Evolutionary conservation across 2,888 invertebrate genomes (phyloP), one percentile per base, ranked within the genome.

Genomic region (Crossocerus cetratus): DNA sequence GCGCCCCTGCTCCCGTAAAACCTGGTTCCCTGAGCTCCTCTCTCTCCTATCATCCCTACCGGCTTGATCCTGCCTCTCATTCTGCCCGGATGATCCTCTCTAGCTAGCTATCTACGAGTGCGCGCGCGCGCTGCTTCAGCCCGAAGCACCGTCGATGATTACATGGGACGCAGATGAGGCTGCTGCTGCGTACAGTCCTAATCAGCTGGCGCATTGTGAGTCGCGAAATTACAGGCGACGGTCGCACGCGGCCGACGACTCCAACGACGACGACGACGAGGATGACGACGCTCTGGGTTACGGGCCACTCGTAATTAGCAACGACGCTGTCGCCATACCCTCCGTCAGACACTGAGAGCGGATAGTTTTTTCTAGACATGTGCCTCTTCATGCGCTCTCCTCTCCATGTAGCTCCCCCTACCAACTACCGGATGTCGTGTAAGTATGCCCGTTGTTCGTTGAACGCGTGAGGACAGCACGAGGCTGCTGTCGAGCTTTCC

Each of bases 191-290:
- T 49, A 49, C 60, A 69, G 78, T 81, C 83, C 84, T 86, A 86
- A 86, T 86, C 86, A 86, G 86, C 77, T 79, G 81, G 72, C 60
- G 82, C 82, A 86, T 86, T 86, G 87, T 86, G 80, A 83, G 79
- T 76, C 77, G 83, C 79, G 81, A 86, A 86, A 86, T 86, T 85
- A 84, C 87, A 83, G 82, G 85, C 77, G 82, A 73, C 71, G 69
- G 32, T 45, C 73, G 61, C 55, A 61, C 68, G 65, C 69, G 61
- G 57, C 66, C 71, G 75, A 42, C 73, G 63, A 62, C 44, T 68
- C 72, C 59, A 72, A 70, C 69, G 69, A 58, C 60, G 56, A 18
- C 23, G 63, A 74, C 54, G 67, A 58, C 75, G 57, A n/a, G n/a
- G n/a, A 55, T 21, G 70, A 67, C 45, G 49, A 49, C 16, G 49